These are phyloP conservation scores for Oplegnathus fasciatus DNA, from an alignment of 2,113 vertebrate species.

Conservation along the genomic window DNA sequence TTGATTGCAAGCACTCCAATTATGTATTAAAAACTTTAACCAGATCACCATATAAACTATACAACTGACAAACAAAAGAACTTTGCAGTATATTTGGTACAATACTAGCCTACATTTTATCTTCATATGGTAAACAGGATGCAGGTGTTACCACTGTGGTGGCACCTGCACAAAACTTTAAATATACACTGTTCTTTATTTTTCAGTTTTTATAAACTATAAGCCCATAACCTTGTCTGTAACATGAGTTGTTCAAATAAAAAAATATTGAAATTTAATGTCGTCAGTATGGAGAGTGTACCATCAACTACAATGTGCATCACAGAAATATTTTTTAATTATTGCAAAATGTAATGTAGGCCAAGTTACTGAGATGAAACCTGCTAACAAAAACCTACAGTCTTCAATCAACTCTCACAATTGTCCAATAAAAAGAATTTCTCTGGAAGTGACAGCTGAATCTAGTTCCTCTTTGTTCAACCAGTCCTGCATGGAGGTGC, in stretches of 20 bases:
- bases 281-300: not conserved
- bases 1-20: not conserved
- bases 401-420: not conserved
- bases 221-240: not conserved
- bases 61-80: not conserved
- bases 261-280: not conserved
- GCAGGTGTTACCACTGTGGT: slow-evolving; percentile 12
- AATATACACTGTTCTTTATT: not conserved
- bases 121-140: slow-evolving; percentile 7
- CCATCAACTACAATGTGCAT: not conserved
- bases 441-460: not conserved
- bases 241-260: not conserved
- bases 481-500: not conserved
- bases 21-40: not conserved
- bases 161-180: not conserved
- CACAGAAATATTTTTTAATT: not conserved
- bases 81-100: not conserved
- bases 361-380: not conserved
- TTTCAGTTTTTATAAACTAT: not conserved
- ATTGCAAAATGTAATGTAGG: not conserved
- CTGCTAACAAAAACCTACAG: not conserved
- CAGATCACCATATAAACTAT: not conserved
- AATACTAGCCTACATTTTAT: not conserved
- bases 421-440: not conserved
- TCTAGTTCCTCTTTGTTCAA: not conserved